phyloP scores from a whole-genome alignment of 2,113 vertebrate species.

The Trogon surrucura region DNA sequence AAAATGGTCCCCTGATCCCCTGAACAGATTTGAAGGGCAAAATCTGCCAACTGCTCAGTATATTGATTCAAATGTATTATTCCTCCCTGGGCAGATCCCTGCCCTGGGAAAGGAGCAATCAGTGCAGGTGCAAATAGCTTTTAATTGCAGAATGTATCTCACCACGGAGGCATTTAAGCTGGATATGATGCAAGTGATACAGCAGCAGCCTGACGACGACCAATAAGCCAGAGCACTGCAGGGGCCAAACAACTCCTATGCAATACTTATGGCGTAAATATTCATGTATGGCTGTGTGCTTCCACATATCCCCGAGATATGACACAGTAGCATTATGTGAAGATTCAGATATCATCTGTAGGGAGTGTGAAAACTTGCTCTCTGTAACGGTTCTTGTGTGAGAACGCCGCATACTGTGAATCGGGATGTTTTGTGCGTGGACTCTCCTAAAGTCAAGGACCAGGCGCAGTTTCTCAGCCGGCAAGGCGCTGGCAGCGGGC shows the following conservation, averaged over 20 bases:
- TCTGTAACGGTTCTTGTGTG: not conserved
- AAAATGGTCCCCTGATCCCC: not conserved
- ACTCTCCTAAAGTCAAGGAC: not conserved
- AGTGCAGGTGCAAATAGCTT: constrained; percentile 63
- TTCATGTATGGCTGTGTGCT: not conserved
- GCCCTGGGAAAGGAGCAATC: constrained; percentile 55
- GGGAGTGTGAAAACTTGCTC: not conserved
- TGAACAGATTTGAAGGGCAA: constrained; percentile 40
- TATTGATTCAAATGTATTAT: constrained; percentile 52
- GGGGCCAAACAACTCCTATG: not conserved
- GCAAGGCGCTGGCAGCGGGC: not conserved
- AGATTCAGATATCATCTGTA: not conserved
- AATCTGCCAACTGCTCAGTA: constrained; percentile 48
- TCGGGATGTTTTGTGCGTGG: not conserved
- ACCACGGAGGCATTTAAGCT: constrained; percentile 51
- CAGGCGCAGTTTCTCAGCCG: not conserved
- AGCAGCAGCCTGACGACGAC: constrained; percentile 15
- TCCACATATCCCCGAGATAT: not conserved
- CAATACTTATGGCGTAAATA: not conserved
- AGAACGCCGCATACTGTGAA: rapidly evolving
- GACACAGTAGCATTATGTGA: not conserved
- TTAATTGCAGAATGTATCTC: constrained; percentile 67
- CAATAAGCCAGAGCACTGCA: not conserved
- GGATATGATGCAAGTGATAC: constrained; percentile 1
- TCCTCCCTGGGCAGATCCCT: constrained; percentile 39